Evolutionary conservation across 2,113 vertebrate genomes (phyloP).

Genomic region (Aplodontia rufa): DNA sequence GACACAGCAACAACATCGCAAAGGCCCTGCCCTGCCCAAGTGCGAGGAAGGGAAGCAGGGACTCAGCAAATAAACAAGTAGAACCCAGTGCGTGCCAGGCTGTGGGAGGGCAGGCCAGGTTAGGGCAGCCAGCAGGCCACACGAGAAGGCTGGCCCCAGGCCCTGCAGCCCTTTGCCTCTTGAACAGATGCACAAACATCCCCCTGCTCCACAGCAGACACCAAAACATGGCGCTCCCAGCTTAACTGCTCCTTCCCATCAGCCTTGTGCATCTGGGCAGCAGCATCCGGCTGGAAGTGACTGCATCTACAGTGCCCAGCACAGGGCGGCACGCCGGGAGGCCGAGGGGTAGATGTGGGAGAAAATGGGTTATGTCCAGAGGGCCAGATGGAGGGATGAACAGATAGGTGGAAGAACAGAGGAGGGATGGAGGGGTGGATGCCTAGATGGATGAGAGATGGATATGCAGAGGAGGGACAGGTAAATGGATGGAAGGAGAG

Average conservation of each 20-base stretch:
- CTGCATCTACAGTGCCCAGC: not conserved
- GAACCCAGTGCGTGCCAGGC: not conserved
- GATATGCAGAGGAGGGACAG: not conserved
- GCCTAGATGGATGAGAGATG: not conserved
- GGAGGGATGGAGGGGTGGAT: not conserved
- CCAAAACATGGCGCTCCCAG: not conserved
- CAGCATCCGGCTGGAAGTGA: rapidly evolving
- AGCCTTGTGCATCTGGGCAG: not conserved
- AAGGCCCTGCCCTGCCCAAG: not conserved
- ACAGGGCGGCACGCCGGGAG: not conserved
- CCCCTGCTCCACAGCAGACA: not conserved
- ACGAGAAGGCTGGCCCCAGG: not conserved
- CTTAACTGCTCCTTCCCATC: not conserved
- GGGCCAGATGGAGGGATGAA: rapidly evolving
- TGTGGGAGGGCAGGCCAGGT: rapidly evolving
- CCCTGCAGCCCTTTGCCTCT: not conserved
- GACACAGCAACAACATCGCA: not conserved
- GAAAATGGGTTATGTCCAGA: not conserved
- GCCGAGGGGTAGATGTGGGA: too few relatives aligned
- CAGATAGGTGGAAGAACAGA: too few relatives aligned
- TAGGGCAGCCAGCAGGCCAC: not conserved
- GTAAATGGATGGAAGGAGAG: not conserved
- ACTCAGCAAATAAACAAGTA: too few relatives aligned
- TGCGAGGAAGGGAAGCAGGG: not conserved
- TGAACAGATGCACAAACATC: not conserved